Conservation (phyloP, 2,797 vertebrate species). For the Molothrus aeneus region DNA sequence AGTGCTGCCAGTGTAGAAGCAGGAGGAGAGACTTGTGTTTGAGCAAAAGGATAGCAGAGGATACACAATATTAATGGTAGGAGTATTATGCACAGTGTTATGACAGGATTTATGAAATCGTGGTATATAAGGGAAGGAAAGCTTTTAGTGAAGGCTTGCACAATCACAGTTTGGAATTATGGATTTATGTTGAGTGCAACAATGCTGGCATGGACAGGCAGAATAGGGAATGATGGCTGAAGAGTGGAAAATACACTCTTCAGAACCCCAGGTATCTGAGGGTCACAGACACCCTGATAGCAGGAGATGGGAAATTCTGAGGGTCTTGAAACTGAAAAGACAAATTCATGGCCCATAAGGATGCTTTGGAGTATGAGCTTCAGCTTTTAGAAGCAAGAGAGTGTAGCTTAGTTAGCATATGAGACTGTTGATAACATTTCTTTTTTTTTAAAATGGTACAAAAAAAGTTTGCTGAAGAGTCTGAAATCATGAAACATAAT, state of each 20-base stretch:
- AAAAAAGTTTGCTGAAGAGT: not conserved
- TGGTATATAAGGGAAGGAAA: not conserved
- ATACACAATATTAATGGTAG: not conserved
- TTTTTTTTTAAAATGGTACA: not conserved
- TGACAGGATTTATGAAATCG: not conserved
- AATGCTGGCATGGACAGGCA: not conserved
- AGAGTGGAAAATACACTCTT: not conserved
- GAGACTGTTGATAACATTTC: not conserved
- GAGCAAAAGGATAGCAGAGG: not conserved
- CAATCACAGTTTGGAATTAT: not conserved
- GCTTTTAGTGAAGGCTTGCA: not conserved
- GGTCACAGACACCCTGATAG: not conserved
- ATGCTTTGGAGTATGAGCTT: not conserved
- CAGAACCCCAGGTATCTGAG: not conserved
- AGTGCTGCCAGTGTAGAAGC: not conserved
- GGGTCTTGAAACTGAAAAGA: not conserved
- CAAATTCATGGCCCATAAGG: not conserved
- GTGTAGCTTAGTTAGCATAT: not conserved
- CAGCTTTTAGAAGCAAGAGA: not conserved
- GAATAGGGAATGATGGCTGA: not conserved
- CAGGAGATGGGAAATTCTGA: not conserved
- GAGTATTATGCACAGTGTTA: not conserved
- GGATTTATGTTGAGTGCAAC: not conserved
- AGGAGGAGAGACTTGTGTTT: not conserved
- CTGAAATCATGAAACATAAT: not conserved